A percentile compares a stretch with the other conserved stretches of the same genome.
Conservation (phyloP, 2,113 vertebrate species). For the Ceratotherium simum region DNA sequence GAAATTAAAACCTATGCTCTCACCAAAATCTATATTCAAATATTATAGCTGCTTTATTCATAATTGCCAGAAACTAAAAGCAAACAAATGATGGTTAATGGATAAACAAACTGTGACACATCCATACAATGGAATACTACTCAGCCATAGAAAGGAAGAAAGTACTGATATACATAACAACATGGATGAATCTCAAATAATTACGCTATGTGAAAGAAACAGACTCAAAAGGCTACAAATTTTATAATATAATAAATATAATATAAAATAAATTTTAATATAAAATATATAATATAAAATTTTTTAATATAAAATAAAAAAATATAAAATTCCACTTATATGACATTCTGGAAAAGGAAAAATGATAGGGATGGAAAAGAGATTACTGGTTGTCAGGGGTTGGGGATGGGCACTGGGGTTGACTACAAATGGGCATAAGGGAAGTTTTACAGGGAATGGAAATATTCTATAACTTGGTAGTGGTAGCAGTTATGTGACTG, state of each 20-base stretch:
- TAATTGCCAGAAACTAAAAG: not conserved
- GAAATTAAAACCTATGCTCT: not conserved
- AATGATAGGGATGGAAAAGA: not conserved
- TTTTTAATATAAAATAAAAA: too few relatives aligned
- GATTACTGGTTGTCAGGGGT: not conserved
- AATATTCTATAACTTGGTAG: not conserved
- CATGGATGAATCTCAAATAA: not conserved
- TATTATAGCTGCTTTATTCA: not conserved
- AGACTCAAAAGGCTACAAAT: not conserved
- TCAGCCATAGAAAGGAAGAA: not conserved
- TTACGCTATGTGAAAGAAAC: not conserved
- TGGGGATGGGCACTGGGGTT: not conserved
- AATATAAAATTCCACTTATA: not conserved
- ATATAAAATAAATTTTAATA: too few relatives aligned
- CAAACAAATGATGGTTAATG: not conserved
- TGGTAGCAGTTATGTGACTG: not conserved
- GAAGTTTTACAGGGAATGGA: not conserved
- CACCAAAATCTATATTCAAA: not conserved
- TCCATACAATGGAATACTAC: not conserved
- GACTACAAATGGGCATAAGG: not conserved
- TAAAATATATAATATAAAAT: too few relatives aligned
- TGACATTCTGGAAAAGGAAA: not conserved
- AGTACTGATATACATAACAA: not conserved
- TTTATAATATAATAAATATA: not conserved
- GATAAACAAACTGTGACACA: not conserved